These are phyloP conservation scores for Scomberomorus guttatus DNA, from an alignment of 2,797 vertebrate species.

Conservation along the genomic window DNA sequence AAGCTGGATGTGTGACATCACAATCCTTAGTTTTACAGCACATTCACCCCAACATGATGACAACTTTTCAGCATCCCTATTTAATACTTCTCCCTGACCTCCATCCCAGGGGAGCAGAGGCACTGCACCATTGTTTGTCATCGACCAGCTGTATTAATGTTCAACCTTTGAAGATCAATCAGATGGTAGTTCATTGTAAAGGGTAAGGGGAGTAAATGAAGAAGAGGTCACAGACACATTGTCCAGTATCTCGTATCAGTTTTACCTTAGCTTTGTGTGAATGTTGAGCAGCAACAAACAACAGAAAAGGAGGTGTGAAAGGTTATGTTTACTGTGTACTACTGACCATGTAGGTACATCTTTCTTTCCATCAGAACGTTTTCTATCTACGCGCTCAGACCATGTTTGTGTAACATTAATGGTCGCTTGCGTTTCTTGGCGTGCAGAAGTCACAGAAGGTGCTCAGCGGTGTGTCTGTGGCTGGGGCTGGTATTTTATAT, in stretches of 20 bases:
- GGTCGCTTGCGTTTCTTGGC: constrained; percentile 59
- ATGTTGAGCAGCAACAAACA: not conserved
- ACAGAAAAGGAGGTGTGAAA: constrained; percentile 2
- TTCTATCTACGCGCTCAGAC: not conserved
- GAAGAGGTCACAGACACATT: not conserved
- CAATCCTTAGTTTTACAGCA: constrained; percentile 51
- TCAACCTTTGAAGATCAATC: constrained; percentile 24
- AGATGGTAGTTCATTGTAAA: constrained; percentile 24
- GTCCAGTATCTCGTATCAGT: not conserved
- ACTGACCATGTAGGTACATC: not conserved
- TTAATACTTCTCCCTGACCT: constrained; percentile 17
- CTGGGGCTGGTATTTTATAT: constrained; percentile 63
- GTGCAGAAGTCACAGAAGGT: constrained; percentile 71
- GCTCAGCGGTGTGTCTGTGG: constrained; percentile 67
- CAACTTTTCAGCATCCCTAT: constrained; percentile 24
- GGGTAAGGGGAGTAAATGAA: not conserved
- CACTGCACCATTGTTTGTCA: constrained; percentile 28
- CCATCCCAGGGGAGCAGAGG: constrained; percentile 15
- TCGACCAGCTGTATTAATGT: constrained; percentile 30
- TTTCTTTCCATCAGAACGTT: not conserved
- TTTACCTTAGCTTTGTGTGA: constrained; percentile 1
- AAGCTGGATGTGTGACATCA: constrained; percentile 52
- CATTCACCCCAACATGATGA: constrained; percentile 19
- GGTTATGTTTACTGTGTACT: not conserved
- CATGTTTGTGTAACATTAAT: constrained; percentile 18